Evolutionary conservation across 2,113 vertebrate genomes (phyloP).

Genomic region (Cnemophilus loriae): DNA sequence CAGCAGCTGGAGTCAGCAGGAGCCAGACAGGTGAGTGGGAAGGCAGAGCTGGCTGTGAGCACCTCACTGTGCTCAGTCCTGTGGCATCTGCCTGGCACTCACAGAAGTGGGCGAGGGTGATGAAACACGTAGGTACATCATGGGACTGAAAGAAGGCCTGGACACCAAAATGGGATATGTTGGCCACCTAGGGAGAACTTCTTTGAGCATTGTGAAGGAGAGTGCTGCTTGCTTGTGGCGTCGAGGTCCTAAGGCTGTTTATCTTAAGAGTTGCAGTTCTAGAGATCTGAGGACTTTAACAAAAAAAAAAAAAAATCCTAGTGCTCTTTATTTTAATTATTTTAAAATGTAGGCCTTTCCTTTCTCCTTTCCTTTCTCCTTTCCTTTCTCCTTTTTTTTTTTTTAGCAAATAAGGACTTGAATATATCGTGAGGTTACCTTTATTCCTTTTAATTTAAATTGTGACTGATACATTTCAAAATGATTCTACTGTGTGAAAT

Average conservation of each 20-base stretch:
- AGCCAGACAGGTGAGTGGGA: constrained; percentile 79
- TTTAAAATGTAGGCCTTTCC: neutral
- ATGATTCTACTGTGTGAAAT: neutral
- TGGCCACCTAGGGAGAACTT: neutral
- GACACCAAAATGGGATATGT: neutral
- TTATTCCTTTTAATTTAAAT: constrained; percentile 25
- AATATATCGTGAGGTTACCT: neutral
- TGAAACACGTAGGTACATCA: accelerated
- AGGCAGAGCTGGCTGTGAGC: neutral
- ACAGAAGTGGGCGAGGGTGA: accelerated
- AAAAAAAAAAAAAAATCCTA: neutral
- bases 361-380: neutral
- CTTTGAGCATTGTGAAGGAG: neutral
- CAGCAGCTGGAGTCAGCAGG: constrained; percentile 84
- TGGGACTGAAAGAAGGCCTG: neutral
- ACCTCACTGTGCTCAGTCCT: accelerated
- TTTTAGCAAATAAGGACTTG: neutral
- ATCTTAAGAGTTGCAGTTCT: neutral
- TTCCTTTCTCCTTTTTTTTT: too few species aligned
- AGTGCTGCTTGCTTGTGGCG: neutral
- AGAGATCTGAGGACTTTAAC: neutral
- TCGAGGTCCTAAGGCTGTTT: neutral
- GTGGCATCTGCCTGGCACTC: neutral
- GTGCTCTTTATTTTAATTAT: neutral
- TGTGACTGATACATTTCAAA: neutral